Evolutionary conservation across 2,797 vertebrate genomes (phyloP).

Genomic region (Crocodylus rhombifer): DNA sequence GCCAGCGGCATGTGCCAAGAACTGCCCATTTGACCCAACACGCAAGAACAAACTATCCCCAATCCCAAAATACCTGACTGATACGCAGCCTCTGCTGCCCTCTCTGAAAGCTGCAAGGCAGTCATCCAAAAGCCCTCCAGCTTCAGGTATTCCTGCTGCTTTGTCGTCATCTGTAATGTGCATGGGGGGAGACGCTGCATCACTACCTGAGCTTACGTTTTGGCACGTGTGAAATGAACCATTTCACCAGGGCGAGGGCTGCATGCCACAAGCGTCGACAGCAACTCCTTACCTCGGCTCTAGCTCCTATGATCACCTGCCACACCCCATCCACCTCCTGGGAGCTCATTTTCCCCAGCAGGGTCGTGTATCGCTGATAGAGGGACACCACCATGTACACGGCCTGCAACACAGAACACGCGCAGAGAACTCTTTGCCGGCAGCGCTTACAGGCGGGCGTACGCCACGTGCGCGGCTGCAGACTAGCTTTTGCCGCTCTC

Average conservation of each 20-base stretch:
- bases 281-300: slow-evolving; percentile 86
- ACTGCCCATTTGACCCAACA: neutral
- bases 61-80: slow-evolving; percentile 84
- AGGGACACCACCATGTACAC: slow-evolving; percentile 92
- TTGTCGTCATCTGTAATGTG: slow-evolving; percentile 84
- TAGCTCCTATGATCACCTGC: slow-evolving; percentile 95
- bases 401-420: slow-evolving; percentile 81
- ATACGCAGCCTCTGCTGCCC: slow-evolving; percentile 92
- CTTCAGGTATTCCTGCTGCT: slow-evolving; percentile 86
- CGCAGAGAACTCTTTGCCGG: too few species aligned
- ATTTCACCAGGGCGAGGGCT: too few species aligned
- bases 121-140: slow-evolving; percentile 91
- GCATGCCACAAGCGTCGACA: too few species aligned
- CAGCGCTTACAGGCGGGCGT: too few species aligned
- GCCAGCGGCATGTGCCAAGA: neutral
- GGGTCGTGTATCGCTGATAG: slow-evolving; percentile 89
- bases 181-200: neutral
- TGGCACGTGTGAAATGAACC: too few species aligned
- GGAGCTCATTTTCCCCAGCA: slow-evolving; percentile 89
- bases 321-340: slow-evolving; percentile 92
- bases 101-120: slow-evolving; percentile 90
- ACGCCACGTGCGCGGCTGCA: too few species aligned
- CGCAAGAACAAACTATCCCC: too few species aligned
- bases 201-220: neutral
- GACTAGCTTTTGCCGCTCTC: too few species aligned